Conservation (phyloP, 2,888 invertebrate genomes). For the Blastobasis adustella region DNA sequence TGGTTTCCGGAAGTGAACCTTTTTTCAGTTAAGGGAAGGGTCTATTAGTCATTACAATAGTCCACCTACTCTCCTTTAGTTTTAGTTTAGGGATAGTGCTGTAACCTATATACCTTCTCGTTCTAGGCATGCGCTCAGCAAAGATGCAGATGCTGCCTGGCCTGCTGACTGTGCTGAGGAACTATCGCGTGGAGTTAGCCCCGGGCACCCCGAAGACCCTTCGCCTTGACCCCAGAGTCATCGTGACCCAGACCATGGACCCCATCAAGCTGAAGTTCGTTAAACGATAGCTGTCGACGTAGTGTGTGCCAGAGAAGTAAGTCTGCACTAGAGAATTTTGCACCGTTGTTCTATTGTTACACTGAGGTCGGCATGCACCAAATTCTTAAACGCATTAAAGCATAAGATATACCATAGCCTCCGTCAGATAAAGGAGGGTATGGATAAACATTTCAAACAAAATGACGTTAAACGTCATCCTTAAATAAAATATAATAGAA, state of each 20-base stretch:
- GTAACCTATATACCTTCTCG: too few species aligned
- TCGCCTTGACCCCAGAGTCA: slow-evolving; percentile 13
- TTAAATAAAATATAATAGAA: too few species aligned
- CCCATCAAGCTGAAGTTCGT: neutral
- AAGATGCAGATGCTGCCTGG: slow-evolving; percentile 39
- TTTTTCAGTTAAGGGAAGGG: too few species aligned
- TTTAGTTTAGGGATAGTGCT: too few species aligned
- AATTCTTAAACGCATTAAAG: too few species aligned
- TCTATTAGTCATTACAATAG: too few species aligned
- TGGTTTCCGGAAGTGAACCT: too few species aligned
- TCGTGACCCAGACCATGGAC: slow-evolving; percentile 8
- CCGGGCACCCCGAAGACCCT: slow-evolving; percentile 18
- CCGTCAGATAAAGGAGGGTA: neutral
- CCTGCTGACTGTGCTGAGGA: slow-evolving; percentile 31
- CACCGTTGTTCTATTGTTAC: neutral
- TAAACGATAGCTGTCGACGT: neutral
- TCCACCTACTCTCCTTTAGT: too few species aligned
- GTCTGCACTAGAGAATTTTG: neutral
- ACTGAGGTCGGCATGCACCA: neutral
- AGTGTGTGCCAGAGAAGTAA: too few species aligned
- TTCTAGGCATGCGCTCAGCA: slow-evolving; percentile 30
- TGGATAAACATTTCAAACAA: too few species aligned
- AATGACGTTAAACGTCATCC: too few species aligned
- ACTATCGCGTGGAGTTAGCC: slow-evolving; percentile 27
- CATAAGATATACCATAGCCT: too few species aligned